Evolutionary conservation across 2,113 vertebrate genomes (phyloP), one percentile per base, ranked within the genome.

Genomic region (Microtus pennsylvanicus): DNA sequence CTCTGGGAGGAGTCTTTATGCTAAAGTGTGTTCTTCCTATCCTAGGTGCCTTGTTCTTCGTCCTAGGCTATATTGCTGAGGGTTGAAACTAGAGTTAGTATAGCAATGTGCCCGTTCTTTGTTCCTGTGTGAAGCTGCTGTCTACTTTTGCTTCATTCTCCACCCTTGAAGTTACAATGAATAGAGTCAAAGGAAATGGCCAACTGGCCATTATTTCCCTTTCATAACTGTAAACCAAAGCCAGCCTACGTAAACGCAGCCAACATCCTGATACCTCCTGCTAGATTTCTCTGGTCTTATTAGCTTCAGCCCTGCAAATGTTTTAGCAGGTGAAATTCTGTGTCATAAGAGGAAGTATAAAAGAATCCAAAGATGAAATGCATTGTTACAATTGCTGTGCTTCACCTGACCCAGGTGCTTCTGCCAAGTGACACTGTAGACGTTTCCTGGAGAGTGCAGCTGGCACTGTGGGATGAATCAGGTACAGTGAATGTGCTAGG

Each of bases 151-250:
- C 65, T 42, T 74, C 50, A 76, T 77, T 63, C 35, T 24, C 19
- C 61, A 10, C 30, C 8, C 16, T 93, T 65, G 55, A 88, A 58
- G 47, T 93, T 85, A 78, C 22, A 38, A n/a, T 89, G 42, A 65
- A 69, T 9, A 61, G 30, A 72, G n/a, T 74, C 80, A 78, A 78
- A 85, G 17, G 55, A 80, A 70, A 63, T 1, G 24, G 82, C 28
- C 70, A 70, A n/a, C 55, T 92, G 58, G 77, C 67, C 63, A 93
- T 58, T 83, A 63, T 83, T 90, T 94, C n/a, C 13, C 19, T 90
- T 76, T 86, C 11, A 14, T 93, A 74, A 93, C 26, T n/a, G 16
- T 92, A 87, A 82, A 33, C 22, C 55, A 87, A 47, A 74, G 28
- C 69, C 28, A 87, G 0, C 19, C 5, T 65, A 82, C 24, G 12